Conservation (phyloP, 37 sponge, comb jelly and placozoan species). For the Mnemiopsis leidyi region DNA sequence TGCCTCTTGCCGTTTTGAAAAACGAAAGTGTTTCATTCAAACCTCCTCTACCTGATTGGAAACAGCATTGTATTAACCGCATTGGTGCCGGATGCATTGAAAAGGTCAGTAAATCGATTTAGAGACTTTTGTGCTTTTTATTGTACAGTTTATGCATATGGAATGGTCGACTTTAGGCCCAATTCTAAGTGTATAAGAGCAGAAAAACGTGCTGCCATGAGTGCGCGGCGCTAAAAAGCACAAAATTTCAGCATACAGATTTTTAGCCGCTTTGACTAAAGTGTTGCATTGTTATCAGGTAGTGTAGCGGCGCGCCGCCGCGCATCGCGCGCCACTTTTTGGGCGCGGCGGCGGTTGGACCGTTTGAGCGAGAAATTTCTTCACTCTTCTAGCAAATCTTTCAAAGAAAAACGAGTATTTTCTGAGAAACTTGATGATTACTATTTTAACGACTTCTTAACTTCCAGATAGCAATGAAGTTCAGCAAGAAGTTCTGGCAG, state of each 20-base stretch:
- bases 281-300: constrained; percentile 28
- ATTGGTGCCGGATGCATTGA: constrained; percentile 87
- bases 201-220: no score
- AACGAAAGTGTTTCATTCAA: constrained; percentile 68
- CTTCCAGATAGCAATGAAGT: constrained; percentile 75
- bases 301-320: constrained; percentile 46
- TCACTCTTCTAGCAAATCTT: no score
- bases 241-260: constrained; percentile 31
- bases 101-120: constrained; percentile 76
- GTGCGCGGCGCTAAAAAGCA: constrained; percentile 26
- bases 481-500: constrained; percentile 78
- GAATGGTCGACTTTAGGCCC: background rate
- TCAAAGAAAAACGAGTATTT: no score
- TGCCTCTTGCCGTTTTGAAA: constrained; percentile 81
- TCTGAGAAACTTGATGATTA: no score
- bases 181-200: background rate
- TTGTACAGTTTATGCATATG: no score
- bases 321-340: constrained; percentile 15
- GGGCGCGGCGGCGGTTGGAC: background rate
- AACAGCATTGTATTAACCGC: constrained; percentile 71
- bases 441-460: no score
- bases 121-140: no score
- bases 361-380: no score
- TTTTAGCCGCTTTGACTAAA: background rate
- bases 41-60: constrained; percentile 76